Conservation (phyloP, 1,140 invertebrate genomes). For the Camponotus vicinus region DNA sequence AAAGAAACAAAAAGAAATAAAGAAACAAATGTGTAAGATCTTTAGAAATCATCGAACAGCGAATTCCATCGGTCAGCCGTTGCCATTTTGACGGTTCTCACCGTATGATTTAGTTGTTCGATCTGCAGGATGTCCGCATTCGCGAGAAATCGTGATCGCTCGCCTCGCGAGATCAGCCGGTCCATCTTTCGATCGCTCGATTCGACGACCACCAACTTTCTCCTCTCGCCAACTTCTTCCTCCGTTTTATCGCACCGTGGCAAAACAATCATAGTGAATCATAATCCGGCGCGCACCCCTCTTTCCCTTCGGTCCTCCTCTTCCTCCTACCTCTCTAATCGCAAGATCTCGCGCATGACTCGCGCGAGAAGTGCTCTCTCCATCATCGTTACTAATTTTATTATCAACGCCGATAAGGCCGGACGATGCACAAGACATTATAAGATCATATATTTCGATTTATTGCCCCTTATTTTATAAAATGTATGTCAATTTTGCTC, state of each 20-base stretch:
- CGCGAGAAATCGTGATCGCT: slow-evolving; percentile 34
- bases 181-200: slow-evolving; percentile 28
- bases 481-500: neutral
- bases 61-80: neutral
- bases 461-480: neutral
- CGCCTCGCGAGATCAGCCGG: slow-evolving; percentile 20
- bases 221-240: slow-evolving; percentile 22
- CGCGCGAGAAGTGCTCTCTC: slow-evolving; percentile 25
- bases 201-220: slow-evolving; percentile 42
- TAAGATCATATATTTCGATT: neutral
- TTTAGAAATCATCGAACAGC: too few species aligned
- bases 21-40: too few species aligned
- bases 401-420: slow-evolving; percentile 40
- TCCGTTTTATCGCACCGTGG: slow-evolving; percentile 13
- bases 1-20: neutral
- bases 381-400: slow-evolving; percentile 50
- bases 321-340: slow-evolving; percentile 23
- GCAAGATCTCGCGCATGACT: slow-evolving; percentile 49
- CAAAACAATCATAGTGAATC: slow-evolving; percentile 24
- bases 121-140: neutral
- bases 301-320: neutral
- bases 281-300: slow-evolving; percentile 29
- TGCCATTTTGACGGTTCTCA: slow-evolving; percentile 6
- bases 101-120: neutral
- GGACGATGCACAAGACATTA: neutral